Base-by-base conservation (phyloP, 1,140 invertebrate genomes). In the Drosophila miranda region DNA sequence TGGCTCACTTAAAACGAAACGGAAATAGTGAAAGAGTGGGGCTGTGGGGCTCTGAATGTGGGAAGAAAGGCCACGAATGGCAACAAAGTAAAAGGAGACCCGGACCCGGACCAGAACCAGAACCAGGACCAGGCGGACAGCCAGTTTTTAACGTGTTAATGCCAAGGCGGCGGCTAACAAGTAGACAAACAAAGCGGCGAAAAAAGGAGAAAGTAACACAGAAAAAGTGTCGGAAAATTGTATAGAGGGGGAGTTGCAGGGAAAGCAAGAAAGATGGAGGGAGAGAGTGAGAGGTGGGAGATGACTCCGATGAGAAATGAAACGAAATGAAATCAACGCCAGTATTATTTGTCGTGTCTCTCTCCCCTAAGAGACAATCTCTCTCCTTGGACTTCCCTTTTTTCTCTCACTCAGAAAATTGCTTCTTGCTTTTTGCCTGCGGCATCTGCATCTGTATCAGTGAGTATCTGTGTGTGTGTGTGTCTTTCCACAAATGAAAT, bases 271-370 rank as follows among this genome's bases (percentile, higher is more conserved):
- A 56, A 26, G 23, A 34, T 42, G 42, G 26, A 34, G 56, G 42
- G 41, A 42, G 13, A 55, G 44, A 43, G 19, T 28, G 19, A 11
- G 41, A 28, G 30, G 30, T 34, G 8, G 9, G 30, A 34, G 9
- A 34, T 9, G 19, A 19, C n/a, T 28, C 54, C 58, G 68, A 69
- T 62, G 63, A 68, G 55, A 63, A 74, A 76, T 64, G 77, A 64
- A 74, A 74, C 56, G 70, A 76, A 84, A 76, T 84, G 73, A 80
- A 84, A 86, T 84, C 81, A 84, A 86, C 76, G 80, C 80, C 76
- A 71, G 80, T 86, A 80, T 84, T 86, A 84, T 77, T 86, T 84
- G 50, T 74, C 59, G 41, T 74, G 44, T 71, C 64, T 56, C n/a
- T 11, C 34, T 38, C 11, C 13, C 42, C 41, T 42, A 42, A 67